These are phyloP conservation scores for Paguma larvata DNA, from an alignment of 2,797 vertebrate genomes.

Conservation along the genomic window DNA sequence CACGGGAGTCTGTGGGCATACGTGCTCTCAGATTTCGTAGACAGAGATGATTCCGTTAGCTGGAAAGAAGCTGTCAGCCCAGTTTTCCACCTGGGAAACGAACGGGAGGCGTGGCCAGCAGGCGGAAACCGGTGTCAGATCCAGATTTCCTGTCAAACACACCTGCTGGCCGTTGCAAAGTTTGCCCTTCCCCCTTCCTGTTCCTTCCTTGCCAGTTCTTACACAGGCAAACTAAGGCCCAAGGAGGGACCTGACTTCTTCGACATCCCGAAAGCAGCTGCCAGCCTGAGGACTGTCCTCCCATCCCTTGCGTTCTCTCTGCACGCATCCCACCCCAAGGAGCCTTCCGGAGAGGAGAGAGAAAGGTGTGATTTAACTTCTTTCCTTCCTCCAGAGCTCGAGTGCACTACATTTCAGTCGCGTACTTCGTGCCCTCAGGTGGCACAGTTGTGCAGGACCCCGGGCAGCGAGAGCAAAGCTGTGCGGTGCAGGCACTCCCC, in stretches of 20 bases:
- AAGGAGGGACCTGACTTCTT: background rate
- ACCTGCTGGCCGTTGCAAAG: background rate
- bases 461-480: background rate
- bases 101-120: background rate
- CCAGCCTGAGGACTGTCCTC: background rate
- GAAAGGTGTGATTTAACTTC: background rate
- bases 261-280: background rate
- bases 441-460: background rate
- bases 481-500: background rate
- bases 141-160: background rate
- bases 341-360: background rate
- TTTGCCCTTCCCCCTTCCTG: background rate
- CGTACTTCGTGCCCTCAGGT: background rate
- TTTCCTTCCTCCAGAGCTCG: background rate
- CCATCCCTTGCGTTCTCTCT: background rate
- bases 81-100: background rate
- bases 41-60: background rate
- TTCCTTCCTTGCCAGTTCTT: background rate
- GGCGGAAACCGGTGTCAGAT: fast-evolving
- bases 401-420: background rate
- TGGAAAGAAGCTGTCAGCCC: background rate
- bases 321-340: background rate
- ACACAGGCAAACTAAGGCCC: background rate
- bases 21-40: background rate
- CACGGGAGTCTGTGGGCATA: background rate